Conservation (phyloP, 2,797 vertebrate species). For the Sebastes jordani region DNA sequence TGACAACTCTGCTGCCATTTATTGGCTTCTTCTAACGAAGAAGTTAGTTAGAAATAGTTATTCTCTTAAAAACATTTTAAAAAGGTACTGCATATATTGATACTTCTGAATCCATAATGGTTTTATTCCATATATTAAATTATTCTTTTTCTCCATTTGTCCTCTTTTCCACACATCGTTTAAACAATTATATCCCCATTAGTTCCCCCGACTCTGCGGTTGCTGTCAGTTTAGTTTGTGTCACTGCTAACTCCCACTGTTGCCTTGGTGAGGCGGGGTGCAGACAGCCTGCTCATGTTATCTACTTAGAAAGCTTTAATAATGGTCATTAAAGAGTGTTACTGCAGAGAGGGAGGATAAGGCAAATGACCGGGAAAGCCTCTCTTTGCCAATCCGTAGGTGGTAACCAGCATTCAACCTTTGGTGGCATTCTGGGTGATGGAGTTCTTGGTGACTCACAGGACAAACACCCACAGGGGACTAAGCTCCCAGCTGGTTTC, state of each 20-base stretch:
- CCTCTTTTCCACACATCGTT: neutral
- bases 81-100: neutral
- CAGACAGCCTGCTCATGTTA: neutral
- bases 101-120: neutral
- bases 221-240: neutral
- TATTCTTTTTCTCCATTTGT: neutral
- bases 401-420: constrained; percentile 24
- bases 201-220: neutral
- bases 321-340: neutral
- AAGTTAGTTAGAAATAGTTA: neutral
- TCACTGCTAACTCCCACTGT: neutral
- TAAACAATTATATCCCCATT: neutral
- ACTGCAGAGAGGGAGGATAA: neutral
- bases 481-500: neutral
- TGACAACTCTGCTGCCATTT: neutral
- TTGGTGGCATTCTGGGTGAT: constrained; percentile 4
- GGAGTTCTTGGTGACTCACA: constrained; percentile 31
- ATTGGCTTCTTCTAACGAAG: neutral
- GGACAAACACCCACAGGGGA: neutral
- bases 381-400: neutral
- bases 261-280: neutral
- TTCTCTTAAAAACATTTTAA: neutral
- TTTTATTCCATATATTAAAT: neutral
- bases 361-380: neutral
- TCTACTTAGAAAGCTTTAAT: neutral